Evolutionary conservation across 1,140 invertebrate species (phyloP).

Genomic region (Bradysia coprophila): DNA sequence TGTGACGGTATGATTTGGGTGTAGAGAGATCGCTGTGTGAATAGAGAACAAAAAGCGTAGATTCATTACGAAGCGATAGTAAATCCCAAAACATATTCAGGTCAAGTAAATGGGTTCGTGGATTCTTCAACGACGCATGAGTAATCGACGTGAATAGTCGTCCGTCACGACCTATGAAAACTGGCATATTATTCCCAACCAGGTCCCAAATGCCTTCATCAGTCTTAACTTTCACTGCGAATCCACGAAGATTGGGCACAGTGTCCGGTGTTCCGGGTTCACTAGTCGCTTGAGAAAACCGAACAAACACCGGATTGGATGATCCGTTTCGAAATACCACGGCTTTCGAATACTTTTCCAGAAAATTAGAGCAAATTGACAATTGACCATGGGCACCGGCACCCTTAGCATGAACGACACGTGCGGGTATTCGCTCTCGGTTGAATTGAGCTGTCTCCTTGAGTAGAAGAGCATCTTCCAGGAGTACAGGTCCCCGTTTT

Average conservation of each 20-base stretch:
- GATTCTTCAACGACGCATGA: conserved; percentile 79
- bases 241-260: conserved; percentile 71
- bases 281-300: conserved; percentile 77
- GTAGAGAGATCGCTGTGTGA: conserved; percentile 75
- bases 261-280: conserved; percentile 72
- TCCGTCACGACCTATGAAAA: conserved; percentile 84
- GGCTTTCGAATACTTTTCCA: conserved; percentile 63
- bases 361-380: conserved; percentile 83
- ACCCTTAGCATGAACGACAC: no score
- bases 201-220: conserved; percentile 88
- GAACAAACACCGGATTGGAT: conserved; percentile 56
- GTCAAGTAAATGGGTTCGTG: conserved; percentile 70
- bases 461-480: conserved; percentile 69
- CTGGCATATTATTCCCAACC: conserved; percentile 80
- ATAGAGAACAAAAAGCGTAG: conserved; percentile 62
- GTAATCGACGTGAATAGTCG: conserved; percentile 72
- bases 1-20: conserved; percentile 68
- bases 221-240: conserved; percentile 84
- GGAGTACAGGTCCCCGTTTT: conserved; percentile 62
- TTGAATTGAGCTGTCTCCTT: conserved; percentile 84
- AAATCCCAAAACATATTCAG: conserved; percentile 87
- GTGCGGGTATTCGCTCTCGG: conserved; percentile 80
- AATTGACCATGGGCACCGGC: conserved; percentile 92
- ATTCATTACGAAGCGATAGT: conserved; percentile 64
- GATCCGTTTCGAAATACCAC: conserved; percentile 73